Evolutionary conservation across 2,797 vertebrate genomes (phyloP), one percentile per base, ranked within the genome.

Genomic region (Alfaro cultratus): DNA sequence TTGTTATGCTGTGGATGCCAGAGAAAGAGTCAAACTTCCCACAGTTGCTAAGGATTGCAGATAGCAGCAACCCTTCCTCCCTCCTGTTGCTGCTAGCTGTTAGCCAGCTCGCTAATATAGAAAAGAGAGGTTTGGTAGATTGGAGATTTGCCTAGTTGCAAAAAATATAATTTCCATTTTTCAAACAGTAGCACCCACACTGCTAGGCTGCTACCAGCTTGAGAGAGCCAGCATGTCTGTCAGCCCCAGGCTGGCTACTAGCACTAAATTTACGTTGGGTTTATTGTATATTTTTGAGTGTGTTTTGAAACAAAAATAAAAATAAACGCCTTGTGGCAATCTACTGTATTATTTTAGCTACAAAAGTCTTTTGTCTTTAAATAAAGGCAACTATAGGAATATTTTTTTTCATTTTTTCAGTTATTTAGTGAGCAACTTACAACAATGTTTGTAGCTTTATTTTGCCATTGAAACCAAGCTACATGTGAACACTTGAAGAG

Each of bases 401-500:
- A 23, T 36, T 3, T 15, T 13, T 13, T 4, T 26, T 39, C 3
- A 21, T 21, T 26, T 70, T 71, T 45, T 0, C 15, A 29, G 68
- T 55, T 23, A 78, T 51, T 29, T 0, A 2, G 26, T 39, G 21
- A 53, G 0, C 4, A 67, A 3, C 23, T 43, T 2, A 2, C 16
- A 18, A 29, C 18, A 77, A 21, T 11, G 73, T 34, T 75, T 57
- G n/a, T 26, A 51, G 86, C 45, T 68, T 70, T 21, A 78, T 79
- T 83, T 75, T 1, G 47, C 2, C 45, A 26, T 71, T 0, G 51
- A 75, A 68, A 73, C 47, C 39, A 23, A 34, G 75, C 8, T 83
- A n/a, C 71, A 76, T 78, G 39, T 74, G 41, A 76, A 72, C 41
- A 36, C 67, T 79, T 68, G 47, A 83, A 86, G 73, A 67, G 26